A percentile compares a stretch with the other conserved stretches of the same genome.
Evolutionary conservation across 92 coral and sea anemone species (phyloP).

Genomic region (Zoanthus solanderi): DNA sequence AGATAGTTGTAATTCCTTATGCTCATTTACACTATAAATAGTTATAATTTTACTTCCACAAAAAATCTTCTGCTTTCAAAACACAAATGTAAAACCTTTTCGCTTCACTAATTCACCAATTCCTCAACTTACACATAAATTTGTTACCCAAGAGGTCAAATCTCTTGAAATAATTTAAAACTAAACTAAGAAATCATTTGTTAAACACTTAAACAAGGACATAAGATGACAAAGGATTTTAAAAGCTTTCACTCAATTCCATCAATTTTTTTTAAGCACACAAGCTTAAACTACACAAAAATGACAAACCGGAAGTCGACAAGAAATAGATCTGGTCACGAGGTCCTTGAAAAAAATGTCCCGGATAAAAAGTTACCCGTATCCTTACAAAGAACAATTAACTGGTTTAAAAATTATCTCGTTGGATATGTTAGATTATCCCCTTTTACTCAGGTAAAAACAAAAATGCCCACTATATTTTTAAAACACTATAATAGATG

Average conservation of each 20-base stretch:
- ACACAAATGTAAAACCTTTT: not conserved
- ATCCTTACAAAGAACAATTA: constrained; percentile 27
- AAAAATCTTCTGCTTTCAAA: not conserved
- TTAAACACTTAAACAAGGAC: not conserved
- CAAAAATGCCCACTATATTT: too few species aligned
- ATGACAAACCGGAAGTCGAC: too few species aligned
- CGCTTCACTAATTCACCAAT: not conserved
- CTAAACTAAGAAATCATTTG: not conserved
- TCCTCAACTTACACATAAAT: not conserved
- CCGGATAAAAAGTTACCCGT: not conserved
- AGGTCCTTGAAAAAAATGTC: not conserved
- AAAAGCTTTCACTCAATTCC: too few species aligned
- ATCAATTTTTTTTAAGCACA: too few species aligned
- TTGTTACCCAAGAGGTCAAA: not conserved
- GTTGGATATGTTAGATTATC: too few species aligned
- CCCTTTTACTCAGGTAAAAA: too few species aligned
- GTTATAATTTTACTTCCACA: constrained; percentile 5
- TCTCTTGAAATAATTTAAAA: not conserved
- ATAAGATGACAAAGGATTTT: too few species aligned
- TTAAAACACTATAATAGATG: too few species aligned
- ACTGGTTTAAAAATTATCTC: too few species aligned
- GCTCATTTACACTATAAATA: constrained; percentile 44
- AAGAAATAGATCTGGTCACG: not conserved
- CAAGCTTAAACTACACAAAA: too few species aligned
- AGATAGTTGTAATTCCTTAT: not conserved